Percentiles rank a stretch among this genome's conserved stretches.
Conservation (phyloP, 2,113 vertebrate species). For the Rhinichthys klamathensis region DNA sequence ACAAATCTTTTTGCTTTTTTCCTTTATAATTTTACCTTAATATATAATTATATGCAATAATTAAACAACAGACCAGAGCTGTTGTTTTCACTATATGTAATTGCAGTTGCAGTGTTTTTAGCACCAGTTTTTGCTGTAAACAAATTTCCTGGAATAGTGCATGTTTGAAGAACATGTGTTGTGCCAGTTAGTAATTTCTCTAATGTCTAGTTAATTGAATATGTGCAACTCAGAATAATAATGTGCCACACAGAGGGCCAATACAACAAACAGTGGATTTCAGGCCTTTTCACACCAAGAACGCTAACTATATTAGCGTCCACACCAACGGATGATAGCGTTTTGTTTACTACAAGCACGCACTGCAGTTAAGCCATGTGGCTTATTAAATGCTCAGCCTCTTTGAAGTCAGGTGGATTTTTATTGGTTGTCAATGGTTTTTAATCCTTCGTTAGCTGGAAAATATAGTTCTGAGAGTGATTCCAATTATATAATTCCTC, state of each 20-base stretch:
- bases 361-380: too few relatives aligned
- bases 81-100: conserved; percentile 5
- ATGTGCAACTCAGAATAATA: conserved; percentile 23
- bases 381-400: too few relatives aligned
- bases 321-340: too few relatives aligned
- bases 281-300: not conserved
- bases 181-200: conserved; percentile 12
- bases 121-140: not conserved
- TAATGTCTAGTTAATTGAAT: conserved; percentile 33
- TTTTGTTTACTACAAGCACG: too few relatives aligned
- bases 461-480: too few relatives aligned
- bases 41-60: not conserved
- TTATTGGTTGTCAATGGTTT: too few relatives aligned
- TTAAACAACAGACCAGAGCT: not conserved
- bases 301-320: too few relatives aligned
- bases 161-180: conserved; percentile 8
- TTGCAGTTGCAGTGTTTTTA: not conserved
- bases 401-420: too few relatives aligned
- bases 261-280: not conserved
- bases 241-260: not conserved
- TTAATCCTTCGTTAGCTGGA: too few relatives aligned
- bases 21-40: not conserved
- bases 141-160: not conserved
- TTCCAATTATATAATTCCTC: too few relatives aligned
- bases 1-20: not conserved